Evolutionary conservation across 2,113 vertebrate genomes (phyloP).

Genomic region (Proteles cristata): DNA sequence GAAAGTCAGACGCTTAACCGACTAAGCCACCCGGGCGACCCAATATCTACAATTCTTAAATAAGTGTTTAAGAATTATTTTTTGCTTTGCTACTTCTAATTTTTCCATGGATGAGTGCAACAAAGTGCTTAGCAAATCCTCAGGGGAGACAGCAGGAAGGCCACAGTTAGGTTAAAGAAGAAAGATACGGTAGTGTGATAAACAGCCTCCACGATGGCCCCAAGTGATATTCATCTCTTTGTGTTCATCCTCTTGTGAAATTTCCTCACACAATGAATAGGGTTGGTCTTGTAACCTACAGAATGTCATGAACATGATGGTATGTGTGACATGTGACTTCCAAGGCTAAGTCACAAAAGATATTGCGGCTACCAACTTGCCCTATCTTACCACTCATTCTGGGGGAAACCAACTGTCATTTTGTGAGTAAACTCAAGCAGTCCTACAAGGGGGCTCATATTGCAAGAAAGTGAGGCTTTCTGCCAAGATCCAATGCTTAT

Average conservation of each 20-base stretch:
- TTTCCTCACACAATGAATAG: not conserved
- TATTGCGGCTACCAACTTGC: not conserved
- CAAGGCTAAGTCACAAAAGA: not conserved
- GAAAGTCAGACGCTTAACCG: no score
- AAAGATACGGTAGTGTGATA: not conserved
- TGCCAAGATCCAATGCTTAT: not conserved
- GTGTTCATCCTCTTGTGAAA: not conserved
- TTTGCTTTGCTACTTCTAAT: slow-evolving; percentile 29
- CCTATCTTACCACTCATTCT: not conserved
- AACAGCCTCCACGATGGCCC: not conserved
- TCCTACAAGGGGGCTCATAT: not conserved
- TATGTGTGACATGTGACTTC: not conserved
- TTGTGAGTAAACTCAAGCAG: not conserved
- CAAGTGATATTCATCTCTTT: not conserved
- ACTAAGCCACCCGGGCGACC: no score
- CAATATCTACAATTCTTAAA: not conserved
- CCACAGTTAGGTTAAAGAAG: not conserved
- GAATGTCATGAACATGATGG: not conserved
- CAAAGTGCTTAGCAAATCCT: not conserved
- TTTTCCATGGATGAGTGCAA: not conserved
- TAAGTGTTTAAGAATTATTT: not conserved
- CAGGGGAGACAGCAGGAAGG: not conserved
- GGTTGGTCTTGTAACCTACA: not conserved
- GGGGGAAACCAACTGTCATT: not conserved
- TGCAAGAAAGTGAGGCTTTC: slow-evolving; percentile 1